Conservation (phyloP, 2,797 vertebrate species). For the Sciurus carolinensis region DNA sequence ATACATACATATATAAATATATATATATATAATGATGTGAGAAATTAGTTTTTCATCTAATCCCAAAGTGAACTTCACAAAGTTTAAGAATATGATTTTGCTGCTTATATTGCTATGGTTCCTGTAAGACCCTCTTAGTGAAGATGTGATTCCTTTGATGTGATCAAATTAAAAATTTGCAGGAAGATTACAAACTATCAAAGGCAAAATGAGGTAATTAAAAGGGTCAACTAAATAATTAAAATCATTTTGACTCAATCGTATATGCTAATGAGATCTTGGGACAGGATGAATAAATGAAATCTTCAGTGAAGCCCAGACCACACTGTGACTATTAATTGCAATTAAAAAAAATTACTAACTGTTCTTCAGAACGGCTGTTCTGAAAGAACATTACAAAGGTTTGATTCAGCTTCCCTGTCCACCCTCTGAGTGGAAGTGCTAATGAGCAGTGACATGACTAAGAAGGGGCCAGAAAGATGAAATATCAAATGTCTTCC, state of each 20-base stretch:
- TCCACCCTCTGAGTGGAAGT: not conserved
- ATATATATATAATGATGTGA: not conserved
- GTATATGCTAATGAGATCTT: constrained; percentile 67
- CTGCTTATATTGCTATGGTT: not conserved
- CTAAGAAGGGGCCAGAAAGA: not conserved
- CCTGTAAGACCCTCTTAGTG: not conserved
- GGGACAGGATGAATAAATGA: constrained; percentile 45
- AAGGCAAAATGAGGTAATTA: constrained; percentile 54
- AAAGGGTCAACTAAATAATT: constrained; percentile 75
- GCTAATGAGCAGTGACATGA: not conserved
- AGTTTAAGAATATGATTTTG: not conserved
- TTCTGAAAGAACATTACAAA: not conserved
- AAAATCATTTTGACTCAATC: constrained; percentile 63
- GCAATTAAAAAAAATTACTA: constrained; percentile 40
- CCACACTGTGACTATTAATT: constrained; percentile 26
- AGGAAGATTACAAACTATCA: constrained; percentile 50
- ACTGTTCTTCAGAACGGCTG: not conserved
- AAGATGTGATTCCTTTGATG: constrained; percentile 35
- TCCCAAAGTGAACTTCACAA: not conserved
- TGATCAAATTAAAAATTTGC: constrained; percentile 47
- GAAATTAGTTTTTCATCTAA: not conserved
- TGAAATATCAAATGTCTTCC: not conserved
- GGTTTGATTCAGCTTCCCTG: not conserved
- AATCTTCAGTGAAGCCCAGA: constrained; percentile 67
- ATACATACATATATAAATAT: too few relatives aligned